Percentiles rank a stretch among this genome's conserved stretches.
Evolutionary conservation across 2,113 vertebrate genomes (phyloP).

Genomic region (Cacatua alba): DNA sequence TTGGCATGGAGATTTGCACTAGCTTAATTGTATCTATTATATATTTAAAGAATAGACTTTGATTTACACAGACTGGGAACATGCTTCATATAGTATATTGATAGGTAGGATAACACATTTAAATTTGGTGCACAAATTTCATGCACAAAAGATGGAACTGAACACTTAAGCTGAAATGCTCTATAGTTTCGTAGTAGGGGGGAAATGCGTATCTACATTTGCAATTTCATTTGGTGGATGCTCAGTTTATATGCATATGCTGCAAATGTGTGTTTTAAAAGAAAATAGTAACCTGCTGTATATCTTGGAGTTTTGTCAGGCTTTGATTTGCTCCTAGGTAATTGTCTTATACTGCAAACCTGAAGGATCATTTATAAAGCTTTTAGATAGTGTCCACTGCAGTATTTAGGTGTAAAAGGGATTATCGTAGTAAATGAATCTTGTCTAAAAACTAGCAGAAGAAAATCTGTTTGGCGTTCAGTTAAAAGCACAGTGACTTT

Average conservation of each 20-base stretch:
- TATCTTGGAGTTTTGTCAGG: not conserved
- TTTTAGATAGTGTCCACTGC: slow-evolving; percentile 54
- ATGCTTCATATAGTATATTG: not conserved
- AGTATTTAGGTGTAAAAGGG: slow-evolving; percentile 37
- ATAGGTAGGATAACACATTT: not conserved
- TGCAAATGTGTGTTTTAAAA: not conserved
- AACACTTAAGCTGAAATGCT: not conserved
- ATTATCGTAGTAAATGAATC: slow-evolving; percentile 66
- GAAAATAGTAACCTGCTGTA: not conserved
- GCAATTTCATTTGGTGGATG: not conserved
- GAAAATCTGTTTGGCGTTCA: slow-evolving; percentile 29
- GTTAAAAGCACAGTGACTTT: slow-evolving; percentile 56
- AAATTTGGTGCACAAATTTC: not conserved
- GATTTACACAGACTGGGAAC: not conserved
- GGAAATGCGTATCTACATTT: not conserved
- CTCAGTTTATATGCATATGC: not conserved
- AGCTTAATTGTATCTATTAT: not conserved
- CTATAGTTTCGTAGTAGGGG: not conserved
- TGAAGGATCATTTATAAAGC: slow-evolving; percentile 50
- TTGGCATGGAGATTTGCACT: not conserved
- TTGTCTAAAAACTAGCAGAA: slow-evolving; percentile 59
- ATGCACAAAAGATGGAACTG: not conserved
- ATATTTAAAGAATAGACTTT: not conserved
- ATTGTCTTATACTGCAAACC: slow-evolving; percentile 10
- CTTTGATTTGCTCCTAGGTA: slow-evolving; percentile 13